A percentile compares a stretch with the other conserved stretches of the same genome.
phyloP scores from a whole-genome alignment of 1,140 invertebrate species.

The Anoplophora glabripennis region DNA sequence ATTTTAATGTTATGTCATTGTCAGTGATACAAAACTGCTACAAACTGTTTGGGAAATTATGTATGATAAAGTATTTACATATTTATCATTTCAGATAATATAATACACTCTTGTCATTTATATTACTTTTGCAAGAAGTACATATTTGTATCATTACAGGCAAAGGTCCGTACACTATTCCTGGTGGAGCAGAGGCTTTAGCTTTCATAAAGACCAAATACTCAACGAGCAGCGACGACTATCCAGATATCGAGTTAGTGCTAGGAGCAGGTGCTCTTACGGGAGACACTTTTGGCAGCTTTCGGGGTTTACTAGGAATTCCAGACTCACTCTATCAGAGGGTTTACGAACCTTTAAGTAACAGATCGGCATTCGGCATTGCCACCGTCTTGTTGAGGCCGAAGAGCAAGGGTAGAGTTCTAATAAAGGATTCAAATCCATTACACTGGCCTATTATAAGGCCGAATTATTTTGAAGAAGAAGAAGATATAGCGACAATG shows the following conservation, averaged over 20 bases:
- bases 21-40: too few species aligned
- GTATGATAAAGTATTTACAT: too few species aligned
- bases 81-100: too few species aligned
- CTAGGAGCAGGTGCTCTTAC: conserved; percentile 68
- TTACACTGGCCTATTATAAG: conserved; percentile 70
- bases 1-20: too few species aligned
- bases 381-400: conserved; percentile 71
- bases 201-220: conserved; percentile 64
- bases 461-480: conserved; percentile 72
- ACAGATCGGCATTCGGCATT: conserved; percentile 59
- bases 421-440: conserved; percentile 66
- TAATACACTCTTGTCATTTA: too few species aligned
- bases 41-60: too few species aligned
- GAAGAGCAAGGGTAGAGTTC: conserved; percentile 68
- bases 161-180: conserved; percentile 78
- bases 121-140: background rate
- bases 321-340: conserved; percentile 59
- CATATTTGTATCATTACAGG: conserved; percentile 47
- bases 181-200: conserved; percentile 75
- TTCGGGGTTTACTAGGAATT: conserved; percentile 63
- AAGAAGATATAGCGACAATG: conserved; percentile 64
- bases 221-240: conserved; percentile 43
- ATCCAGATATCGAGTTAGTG: conserved; percentile 77
- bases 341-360: conserved; percentile 55
- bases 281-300: conserved; percentile 67